Evolutionary conservation across 2,888 invertebrate genomes (phyloP).

Genomic region (Heliconius hortense): DNA sequence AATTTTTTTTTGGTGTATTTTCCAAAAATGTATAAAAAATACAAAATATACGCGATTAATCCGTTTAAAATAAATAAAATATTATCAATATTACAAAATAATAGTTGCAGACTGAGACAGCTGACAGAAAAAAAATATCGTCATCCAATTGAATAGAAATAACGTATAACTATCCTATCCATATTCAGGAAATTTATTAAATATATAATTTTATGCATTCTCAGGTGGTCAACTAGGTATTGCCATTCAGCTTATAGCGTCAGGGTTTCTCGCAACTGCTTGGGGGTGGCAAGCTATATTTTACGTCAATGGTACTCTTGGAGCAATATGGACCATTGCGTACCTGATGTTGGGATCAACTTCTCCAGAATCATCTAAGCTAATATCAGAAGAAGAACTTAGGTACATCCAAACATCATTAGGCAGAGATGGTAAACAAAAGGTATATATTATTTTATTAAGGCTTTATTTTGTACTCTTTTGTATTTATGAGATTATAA

Average conservation of each 20-base stretch:
- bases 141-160: no score
- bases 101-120: no score
- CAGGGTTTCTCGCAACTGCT: conserved; percentile 85
- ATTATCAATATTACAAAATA: no score
- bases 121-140: no score
- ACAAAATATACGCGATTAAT: no score
- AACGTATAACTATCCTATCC: no score
- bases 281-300: conserved; percentile 91
- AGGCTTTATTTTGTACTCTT: neutral
- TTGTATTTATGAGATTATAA: neutral
- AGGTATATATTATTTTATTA: conserved; percentile 47
- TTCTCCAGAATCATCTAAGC: conserved; percentile 82
- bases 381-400: conserved; percentile 84
- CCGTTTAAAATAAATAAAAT: no score
- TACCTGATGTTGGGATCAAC: conserved; percentile 86
- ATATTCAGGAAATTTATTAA: no score
- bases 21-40: no score
- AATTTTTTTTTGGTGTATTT: no score
- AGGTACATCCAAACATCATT: conserved; percentile 84
- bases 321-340: conserved; percentile 82
- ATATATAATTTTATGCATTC: conserved; percentile 20
- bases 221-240: conserved; percentile 90
- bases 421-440: conserved; percentile 65
- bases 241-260: conserved; percentile 86
- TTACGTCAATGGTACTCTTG: conserved; percentile 86